Percentiles rank a stretch among this genome's conserved stretches.
phyloP scores from a whole-genome alignment of 2,113 vertebrate species.

The Festucalex cinctus region DNA sequence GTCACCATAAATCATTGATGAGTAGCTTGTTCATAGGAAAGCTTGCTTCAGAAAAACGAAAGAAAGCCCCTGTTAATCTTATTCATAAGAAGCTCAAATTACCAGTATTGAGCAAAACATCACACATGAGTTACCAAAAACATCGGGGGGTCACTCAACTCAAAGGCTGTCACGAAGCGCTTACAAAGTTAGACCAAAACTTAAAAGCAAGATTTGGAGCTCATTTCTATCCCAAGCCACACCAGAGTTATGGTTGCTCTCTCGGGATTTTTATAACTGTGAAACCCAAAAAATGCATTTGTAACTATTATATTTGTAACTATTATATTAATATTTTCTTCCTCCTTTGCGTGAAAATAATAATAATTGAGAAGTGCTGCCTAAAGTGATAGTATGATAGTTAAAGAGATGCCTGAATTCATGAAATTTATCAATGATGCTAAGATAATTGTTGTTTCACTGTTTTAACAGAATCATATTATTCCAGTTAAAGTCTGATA shows the following conservation, averaged over 20 bases:
- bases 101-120: background rate
- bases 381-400: no score
- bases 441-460: background rate
- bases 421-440: background rate
- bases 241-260: background rate
- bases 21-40: background rate
- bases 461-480: background rate
- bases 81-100: background rate
- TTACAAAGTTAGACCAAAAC: background rate
- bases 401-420: background rate
- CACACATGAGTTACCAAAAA: background rate
- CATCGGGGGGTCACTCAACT: background rate
- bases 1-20: background rate
- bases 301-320: no score
- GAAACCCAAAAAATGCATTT: background rate
- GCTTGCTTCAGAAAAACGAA: background rate
- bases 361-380: no score
- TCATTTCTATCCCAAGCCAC: background rate
- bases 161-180: background rate
- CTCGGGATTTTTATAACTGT: background rate
- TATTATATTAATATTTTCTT: no score
- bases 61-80: background rate
- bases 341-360: no score
- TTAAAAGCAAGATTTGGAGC: background rate
- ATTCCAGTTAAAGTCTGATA: background rate